phyloP scores from a whole-genome alignment of 1,140 invertebrate species.

The Homalodisca vitripennis region DNA sequence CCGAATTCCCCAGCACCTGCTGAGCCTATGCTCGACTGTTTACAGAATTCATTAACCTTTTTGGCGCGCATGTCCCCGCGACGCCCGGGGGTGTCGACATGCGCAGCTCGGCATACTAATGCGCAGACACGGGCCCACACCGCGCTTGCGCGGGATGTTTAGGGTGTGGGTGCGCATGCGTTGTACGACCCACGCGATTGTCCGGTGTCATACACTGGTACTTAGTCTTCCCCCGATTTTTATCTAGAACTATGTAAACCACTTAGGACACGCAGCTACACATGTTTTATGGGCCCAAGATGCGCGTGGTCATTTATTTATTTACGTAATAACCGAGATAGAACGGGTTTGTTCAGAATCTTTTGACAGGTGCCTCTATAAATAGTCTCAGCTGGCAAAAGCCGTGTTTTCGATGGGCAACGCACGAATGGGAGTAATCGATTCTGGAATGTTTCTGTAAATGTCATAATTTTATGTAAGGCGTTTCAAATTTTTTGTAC shows the following conservation, averaged over 20 bases:
- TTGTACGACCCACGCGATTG: neutral
- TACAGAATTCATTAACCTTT: constrained; percentile 8
- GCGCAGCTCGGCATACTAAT: neutral
- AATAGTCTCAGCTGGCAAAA: neutral
- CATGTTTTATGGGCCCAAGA: neutral
- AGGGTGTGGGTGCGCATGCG: neutral
- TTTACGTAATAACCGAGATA: neutral
- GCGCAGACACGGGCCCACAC: neutral
- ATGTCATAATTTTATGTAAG: too few relatives aligned
- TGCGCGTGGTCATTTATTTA: constrained; percentile 1
- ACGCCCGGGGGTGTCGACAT: neutral
- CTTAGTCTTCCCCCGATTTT: constrained; percentile 9
- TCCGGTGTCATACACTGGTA: neutral
- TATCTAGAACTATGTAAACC: neutral
- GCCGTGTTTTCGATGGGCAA: too few relatives aligned
- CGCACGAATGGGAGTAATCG: too few relatives aligned
- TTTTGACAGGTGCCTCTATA: neutral
- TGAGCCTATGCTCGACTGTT: neutral
- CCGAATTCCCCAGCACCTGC: neutral
- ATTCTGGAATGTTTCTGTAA: too few relatives aligned
- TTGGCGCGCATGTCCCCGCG: constrained; percentile 1
- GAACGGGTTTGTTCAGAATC: neutral
- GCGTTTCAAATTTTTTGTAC: too few relatives aligned
- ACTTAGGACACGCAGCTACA: neutral
- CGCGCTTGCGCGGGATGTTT: neutral